Evolutionary conservation across 2,797 vertebrate genomes (phyloP), one percentile per base, ranked within the genome.

Genomic region (Sebastes minor): DNA sequence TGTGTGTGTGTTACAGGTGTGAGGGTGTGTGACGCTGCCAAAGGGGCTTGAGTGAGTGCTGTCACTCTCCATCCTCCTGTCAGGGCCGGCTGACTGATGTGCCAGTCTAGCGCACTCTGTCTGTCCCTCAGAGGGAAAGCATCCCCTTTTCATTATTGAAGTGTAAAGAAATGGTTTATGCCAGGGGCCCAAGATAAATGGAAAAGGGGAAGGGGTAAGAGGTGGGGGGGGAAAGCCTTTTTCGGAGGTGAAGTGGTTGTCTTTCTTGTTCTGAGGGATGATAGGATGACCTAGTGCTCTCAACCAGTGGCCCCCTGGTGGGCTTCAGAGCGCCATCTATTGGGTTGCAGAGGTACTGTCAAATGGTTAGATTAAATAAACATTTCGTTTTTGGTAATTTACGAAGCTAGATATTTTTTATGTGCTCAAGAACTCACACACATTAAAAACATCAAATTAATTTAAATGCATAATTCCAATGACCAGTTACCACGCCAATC

Each of bases 101-200:
- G 85, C 74, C 88, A 69, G 73, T 89, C 89, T 84, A 35, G 22
- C 28, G 52, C 74, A 77, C 78, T 76, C 72, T 80, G 61, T 67
- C 76, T 79, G 63, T 87, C 84, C 86, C 83, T 89, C 87, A 86
- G 82, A 91, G 66, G 67, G 35, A 84, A 90, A 83, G 46, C 25
- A 20, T 81, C 52, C 55, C n/a, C 65, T 86, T 89, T 87, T 86
- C 83, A 80, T 89, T 82, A 82, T 82, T 88, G 66, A 90, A 91
- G 71, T 90, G 82, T 84, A 86, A 86, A 88, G 62, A 92, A 92
- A 88, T 55, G 72, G 80, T 85, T 94, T 85, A 78, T 80, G 83
- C 79, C 67, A 71, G 18, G 56, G 61, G 78, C 66, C 38, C 42
- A 78, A 80, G 65, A 94, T 91, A 90, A 94, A 93, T 91, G 77